Evolutionary conservation across 2,797 vertebrate species (phyloP).

Genomic region (Microcaecilia unicolor): DNA sequence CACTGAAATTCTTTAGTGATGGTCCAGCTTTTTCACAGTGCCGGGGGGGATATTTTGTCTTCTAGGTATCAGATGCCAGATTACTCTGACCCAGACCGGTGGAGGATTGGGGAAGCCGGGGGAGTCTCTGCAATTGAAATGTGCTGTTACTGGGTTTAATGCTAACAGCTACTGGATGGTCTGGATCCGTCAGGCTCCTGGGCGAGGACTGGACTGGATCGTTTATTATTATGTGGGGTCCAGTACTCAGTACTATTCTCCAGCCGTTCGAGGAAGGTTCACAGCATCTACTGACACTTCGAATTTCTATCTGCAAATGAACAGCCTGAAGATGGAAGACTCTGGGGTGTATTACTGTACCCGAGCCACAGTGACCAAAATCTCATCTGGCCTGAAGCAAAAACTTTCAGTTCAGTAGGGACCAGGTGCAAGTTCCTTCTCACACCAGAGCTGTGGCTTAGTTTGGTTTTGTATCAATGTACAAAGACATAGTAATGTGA

Average conservation of each 20-base stretch:
- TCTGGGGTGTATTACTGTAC: not conserved
- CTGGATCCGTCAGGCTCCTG: not conserved
- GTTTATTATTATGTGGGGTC: not conserved
- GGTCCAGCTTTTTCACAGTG: not conserved
- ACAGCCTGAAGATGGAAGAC: not conserved
- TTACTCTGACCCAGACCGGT: not conserved
- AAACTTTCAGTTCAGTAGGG: no score
- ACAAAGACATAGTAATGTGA: no score
- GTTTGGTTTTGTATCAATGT: not conserved
- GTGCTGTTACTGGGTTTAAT: not conserved
- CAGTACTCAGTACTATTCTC: not conserved
- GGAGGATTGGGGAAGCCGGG: not conserved
- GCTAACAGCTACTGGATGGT: no score
- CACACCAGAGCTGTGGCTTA: not conserved
- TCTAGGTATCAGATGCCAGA: not conserved
- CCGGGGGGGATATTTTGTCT: not conserved
- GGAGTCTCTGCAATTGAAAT: not conserved
- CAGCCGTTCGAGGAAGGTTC: not conserved
- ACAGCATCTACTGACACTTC: slow-evolving; percentile 1
- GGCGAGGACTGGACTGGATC: not conserved
- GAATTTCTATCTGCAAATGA: slow-evolving; percentile 6
- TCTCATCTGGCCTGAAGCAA: not conserved
- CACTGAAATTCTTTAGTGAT: not conserved
- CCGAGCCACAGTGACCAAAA: not conserved
- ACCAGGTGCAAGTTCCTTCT: no score